Evolutionary conservation across 2,797 vertebrate species (phyloP), one percentile per base, ranked within the genome.

Genomic region (Pyrocephalus nanus): DNA sequence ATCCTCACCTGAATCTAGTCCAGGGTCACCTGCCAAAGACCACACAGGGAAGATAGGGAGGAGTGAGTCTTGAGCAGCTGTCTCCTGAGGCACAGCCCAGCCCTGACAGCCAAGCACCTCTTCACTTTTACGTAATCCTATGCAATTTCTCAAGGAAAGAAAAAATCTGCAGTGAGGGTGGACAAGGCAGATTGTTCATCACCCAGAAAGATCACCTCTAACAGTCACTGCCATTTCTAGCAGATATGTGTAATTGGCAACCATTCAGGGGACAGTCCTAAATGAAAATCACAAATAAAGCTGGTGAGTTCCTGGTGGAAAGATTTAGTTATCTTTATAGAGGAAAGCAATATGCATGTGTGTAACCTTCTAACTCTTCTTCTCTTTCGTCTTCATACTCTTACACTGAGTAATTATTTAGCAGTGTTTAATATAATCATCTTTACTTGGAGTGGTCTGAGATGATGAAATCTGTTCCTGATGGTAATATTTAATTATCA

Each of bases 321-420:
- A n/a, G 5, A 62, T 70, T 86, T 80, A 47, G 15, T 92, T 89
- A 91, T 81, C 88, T 94, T 94, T 94, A 66, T 69, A 75, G 66
- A 88, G 40, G n/a, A 91, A 95, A 93, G 88, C 51, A 85, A 61
- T 74, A 62, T 36, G 8, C 62, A 92, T 83, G 40, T 87, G 11
- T 66, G 72, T 64, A 91, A 97, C 90, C 92, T 96, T 96, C 87
- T 88, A 95, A 92, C 45, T 62, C 57, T 72, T 81, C 72, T 94
- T 94, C 57, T 90, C 61, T 93, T 95, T 92, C 19, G 27, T 95
- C 50, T 86, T 96, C 76, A 95, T 51, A 26, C 75, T 93, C 72
- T 96, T 94, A 85, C 50, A 76, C 57, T n/a, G 75, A 81, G 87
- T 97, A 97, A 97, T 97, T 96, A 95, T 97, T 97, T 97, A 96